Conservation (phyloP, 2,888 invertebrate species). For the Iselma pallidipennis region DNA sequence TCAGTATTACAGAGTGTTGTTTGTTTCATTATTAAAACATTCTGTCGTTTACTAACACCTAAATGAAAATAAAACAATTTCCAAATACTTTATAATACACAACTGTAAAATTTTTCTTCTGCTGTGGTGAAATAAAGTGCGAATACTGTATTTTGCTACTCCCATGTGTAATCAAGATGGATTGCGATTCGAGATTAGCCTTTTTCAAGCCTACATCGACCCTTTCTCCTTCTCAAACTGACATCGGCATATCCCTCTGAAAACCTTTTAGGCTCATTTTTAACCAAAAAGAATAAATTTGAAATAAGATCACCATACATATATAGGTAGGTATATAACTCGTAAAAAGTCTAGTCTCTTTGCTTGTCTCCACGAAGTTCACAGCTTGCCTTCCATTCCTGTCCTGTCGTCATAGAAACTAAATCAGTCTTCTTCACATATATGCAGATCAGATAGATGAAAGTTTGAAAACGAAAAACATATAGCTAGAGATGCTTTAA, state of each 20-base stretch:
- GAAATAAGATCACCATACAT: conserved; percentile 49
- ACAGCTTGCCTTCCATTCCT: conserved; percentile 33
- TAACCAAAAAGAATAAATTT: conserved; percentile 46
- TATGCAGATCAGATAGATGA: too few relatives aligned
- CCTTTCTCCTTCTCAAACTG: conserved; percentile 35
- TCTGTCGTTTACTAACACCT: background rate
- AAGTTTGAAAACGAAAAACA: too few relatives aligned
- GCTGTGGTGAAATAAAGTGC: conserved; percentile 47
- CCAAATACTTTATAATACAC: too few relatives aligned
- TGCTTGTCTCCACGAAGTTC: conserved; percentile 45
- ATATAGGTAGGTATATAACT: conserved; percentile 47
- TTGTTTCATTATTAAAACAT: background rate
- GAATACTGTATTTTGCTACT: conserved; percentile 44
- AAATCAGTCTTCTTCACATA: conserved; percentile 6
- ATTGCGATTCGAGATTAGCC: conserved; percentile 53
- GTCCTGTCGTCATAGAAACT: conserved; percentile 19
- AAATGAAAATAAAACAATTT: background rate
- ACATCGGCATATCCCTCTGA: conserved; percentile 18
- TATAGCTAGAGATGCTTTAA: too few relatives aligned
- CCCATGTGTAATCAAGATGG: conserved; percentile 54
- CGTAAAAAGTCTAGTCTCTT: conserved; percentile 43
- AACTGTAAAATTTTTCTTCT: conserved; percentile 34
- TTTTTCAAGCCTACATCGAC: conserved; percentile 8
- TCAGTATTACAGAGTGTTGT: background rate
- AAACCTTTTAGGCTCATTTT: conserved; percentile 44